Evolutionary conservation across 2,113 vertebrate genomes (phyloP).

Genomic region (Chlamydotis undulata): DNA sequence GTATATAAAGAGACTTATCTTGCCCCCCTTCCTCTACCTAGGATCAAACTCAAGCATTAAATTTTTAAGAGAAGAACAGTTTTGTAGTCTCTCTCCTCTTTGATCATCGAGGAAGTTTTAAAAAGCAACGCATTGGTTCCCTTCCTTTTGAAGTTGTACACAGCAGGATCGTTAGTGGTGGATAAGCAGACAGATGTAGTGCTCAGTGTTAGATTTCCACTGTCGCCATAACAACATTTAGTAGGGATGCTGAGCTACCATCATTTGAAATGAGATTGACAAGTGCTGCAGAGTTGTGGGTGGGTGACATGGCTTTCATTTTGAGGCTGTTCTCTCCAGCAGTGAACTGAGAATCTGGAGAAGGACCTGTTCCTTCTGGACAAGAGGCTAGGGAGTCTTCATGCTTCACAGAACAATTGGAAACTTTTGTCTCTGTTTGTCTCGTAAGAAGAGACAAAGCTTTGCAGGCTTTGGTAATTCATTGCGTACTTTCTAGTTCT

Average conservation of each 20-base stretch:
- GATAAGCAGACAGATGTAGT: constrained; percentile 9
- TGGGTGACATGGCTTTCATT: neutral
- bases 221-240: constrained; percentile 56
- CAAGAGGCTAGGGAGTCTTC: neutral
- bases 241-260: neutral
- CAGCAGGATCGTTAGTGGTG: neutral
- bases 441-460: neutral
- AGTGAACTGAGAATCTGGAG: neutral
- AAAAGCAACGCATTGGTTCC: neutral
- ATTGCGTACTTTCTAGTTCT: neutral
- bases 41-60: neutral
- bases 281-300: neutral
- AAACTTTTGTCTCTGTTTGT: neutral
- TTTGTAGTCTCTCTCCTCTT: neutral
- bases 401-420: neutral
- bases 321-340: neutral
- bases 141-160: constrained; percentile 33
- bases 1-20: neutral
- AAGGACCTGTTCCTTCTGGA: neutral
- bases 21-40: neutral
- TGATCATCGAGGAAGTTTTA: neutral
- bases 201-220: neutral
- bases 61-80: neutral
- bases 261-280: neutral
- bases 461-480: neutral